Percentiles rank a stretch among this genome's conserved stretches.
phyloP scores from a whole-genome alignment of 2,888 invertebrate genomes.

The Parnassius glacialis region DNA sequence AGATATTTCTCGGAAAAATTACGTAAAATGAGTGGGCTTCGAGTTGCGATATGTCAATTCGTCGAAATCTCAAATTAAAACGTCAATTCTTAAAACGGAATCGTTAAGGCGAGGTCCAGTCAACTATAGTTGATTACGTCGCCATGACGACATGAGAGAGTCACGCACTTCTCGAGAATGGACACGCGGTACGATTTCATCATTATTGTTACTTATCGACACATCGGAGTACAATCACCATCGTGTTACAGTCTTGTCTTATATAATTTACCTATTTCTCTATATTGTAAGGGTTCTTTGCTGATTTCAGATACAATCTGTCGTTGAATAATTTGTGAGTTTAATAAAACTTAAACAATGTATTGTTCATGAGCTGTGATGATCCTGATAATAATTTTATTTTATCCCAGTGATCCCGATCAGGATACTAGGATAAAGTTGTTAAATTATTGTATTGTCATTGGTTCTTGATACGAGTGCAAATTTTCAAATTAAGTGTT shows the following conservation, averaged over 20 bases:
- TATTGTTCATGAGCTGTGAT: too few species aligned
- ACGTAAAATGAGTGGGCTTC: conserved; percentile 9
- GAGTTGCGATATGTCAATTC: conserved; percentile 11
- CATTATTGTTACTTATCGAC: conserved; percentile 26
- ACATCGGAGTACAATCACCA: conserved; percentile 9
- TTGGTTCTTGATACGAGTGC: too few species aligned
- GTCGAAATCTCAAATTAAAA: conserved; percentile 11
- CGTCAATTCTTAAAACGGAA: conserved; percentile 16
- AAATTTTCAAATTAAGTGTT: too few species aligned
- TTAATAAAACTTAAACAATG: too few species aligned
- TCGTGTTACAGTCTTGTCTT: neutral
- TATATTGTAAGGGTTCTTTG: too few species aligned
- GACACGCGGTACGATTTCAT: conserved; percentile 30
- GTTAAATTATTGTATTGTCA: too few species aligned
- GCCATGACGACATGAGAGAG: conserved; percentile 12
- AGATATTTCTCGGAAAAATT: neutral
- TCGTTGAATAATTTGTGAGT: too few species aligned
- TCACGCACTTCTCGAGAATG: conserved; percentile 17
- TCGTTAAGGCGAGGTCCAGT: conserved; percentile 20
- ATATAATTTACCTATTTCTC: too few species aligned
- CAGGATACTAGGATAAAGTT: too few species aligned
- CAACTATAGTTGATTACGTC: conserved; percentile 21
- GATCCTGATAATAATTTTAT: too few species aligned
- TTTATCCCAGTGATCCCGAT: too few species aligned
- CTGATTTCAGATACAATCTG: too few species aligned